Evolutionary conservation across 2,888 invertebrate genomes (phyloP).

Genomic region (Pteria penguin): DNA sequence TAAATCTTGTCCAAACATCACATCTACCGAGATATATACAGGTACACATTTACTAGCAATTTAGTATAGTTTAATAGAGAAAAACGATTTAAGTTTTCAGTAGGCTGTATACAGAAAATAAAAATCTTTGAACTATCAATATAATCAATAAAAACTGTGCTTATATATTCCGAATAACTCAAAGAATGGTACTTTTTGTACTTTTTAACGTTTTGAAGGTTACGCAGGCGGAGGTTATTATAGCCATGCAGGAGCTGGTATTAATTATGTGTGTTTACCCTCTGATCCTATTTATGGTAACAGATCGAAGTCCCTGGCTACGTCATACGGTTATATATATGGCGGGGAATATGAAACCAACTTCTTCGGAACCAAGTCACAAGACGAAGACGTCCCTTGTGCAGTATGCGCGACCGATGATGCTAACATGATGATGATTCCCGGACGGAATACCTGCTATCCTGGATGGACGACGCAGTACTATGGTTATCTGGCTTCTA

Average conservation of each 20-base stretch:
- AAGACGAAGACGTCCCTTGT: slow-evolving; percentile 12
- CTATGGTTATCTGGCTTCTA: not conserved
- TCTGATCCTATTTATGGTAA: not conserved
- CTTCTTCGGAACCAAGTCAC: not conserved
- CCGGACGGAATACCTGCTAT: slow-evolving; percentile 10
- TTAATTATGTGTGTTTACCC: slow-evolving; percentile 3
- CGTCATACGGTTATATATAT: not conserved
- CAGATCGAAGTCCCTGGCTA: not conserved
- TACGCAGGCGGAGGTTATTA: slow-evolving; percentile 1
- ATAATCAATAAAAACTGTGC: no score
- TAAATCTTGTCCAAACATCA: no score
- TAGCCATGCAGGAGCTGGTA: not conserved
- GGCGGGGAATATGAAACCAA: slow-evolving; percentile 20
- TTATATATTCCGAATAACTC: no score
- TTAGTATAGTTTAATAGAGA: no score
- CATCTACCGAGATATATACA: no score
- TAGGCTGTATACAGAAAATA: no score
- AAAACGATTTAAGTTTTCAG: no score
- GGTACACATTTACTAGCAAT: no score
- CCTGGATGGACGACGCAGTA: slow-evolving; percentile 10
- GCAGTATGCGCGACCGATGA: slow-evolving; percentile 5
- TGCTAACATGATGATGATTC: slow-evolving; percentile 3
- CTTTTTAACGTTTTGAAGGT: not conserved
- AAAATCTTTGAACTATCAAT: no score
- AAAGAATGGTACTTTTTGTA: no score